A percentile compares a stretch with the other conserved stretches of the same genome.
These are phyloP conservation scores for Tarsius wallacei DNA, from an alignment of 2,797 vertebrate genomes.

Conservation along the genomic window DNA sequence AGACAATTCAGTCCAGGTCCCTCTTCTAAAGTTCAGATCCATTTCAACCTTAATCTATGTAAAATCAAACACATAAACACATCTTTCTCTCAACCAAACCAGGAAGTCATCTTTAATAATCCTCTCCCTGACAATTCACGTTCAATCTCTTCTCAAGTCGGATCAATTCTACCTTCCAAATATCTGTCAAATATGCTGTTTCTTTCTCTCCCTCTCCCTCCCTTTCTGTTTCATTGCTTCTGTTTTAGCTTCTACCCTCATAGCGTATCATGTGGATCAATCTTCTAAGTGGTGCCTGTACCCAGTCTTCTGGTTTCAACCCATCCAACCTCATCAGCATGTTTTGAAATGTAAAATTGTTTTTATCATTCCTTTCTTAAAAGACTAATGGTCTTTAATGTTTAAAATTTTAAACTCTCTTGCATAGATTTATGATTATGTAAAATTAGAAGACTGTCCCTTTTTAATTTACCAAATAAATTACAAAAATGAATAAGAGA, in stretches of 20 bases:
- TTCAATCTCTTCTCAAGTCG: background rate
- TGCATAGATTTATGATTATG: background rate
- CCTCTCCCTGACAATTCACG: background rate
- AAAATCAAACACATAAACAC: background rate
- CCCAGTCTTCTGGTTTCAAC: background rate
- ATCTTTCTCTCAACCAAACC: background rate
- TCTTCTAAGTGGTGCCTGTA: background rate
- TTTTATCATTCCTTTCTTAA: background rate
- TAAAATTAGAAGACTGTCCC: background rate
- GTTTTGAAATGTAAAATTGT: background rate
- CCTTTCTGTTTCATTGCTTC: background rate
- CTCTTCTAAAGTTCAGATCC: background rate
- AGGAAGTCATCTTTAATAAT: background rate
- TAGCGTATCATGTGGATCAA: background rate
- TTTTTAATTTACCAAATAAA: slow-evolving; percentile 9
- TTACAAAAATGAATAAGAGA: background rate
- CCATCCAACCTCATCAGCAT: background rate
- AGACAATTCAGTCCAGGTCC: background rate
- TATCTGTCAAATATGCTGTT: background rate
- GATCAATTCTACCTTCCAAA: background rate
- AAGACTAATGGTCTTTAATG: background rate
- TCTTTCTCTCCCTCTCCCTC: background rate
- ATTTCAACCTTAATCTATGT: background rate
- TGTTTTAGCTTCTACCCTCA: background rate
- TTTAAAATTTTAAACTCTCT: background rate